Conservation (phyloP, 2,113 vertebrate species). For the Thomomys bottae region DNA sequence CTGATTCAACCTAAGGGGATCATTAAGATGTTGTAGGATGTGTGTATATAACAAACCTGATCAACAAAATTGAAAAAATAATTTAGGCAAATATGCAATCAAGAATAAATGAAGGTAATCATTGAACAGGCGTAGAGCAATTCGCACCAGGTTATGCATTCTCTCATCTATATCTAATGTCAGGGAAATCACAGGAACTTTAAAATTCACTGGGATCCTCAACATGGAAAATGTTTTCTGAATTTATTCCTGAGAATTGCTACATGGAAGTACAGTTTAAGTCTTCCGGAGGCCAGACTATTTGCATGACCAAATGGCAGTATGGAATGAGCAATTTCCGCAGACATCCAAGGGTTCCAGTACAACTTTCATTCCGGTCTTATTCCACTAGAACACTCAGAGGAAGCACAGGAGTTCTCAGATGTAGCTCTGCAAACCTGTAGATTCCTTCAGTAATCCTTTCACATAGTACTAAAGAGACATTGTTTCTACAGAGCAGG, state of each 20-base stretch:
- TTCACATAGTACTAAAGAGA: background rate
- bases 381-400: no score
- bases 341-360: background rate
- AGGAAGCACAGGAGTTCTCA: background rate
- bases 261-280: background rate
- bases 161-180: background rate
- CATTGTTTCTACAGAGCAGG: background rate
- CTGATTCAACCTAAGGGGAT: background rate
- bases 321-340: background rate
- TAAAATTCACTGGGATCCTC: background rate
- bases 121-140: background rate
- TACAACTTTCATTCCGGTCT: background rate
- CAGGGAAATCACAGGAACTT: background rate
- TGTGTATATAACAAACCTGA: background rate
- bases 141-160: slow-evolving; percentile 18
- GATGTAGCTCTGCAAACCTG: background rate
- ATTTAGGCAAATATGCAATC: background rate
- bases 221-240: background rate
- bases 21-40: background rate
- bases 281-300: background rate
- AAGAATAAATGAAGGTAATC: background rate
- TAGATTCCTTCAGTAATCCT: background rate
- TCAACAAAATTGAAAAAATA: background rate
- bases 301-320: background rate
- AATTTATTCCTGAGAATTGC: background rate